Base-by-base conservation (phyloP, 2,888 invertebrate species). In the Glyphotaelius pellucidus region DNA sequence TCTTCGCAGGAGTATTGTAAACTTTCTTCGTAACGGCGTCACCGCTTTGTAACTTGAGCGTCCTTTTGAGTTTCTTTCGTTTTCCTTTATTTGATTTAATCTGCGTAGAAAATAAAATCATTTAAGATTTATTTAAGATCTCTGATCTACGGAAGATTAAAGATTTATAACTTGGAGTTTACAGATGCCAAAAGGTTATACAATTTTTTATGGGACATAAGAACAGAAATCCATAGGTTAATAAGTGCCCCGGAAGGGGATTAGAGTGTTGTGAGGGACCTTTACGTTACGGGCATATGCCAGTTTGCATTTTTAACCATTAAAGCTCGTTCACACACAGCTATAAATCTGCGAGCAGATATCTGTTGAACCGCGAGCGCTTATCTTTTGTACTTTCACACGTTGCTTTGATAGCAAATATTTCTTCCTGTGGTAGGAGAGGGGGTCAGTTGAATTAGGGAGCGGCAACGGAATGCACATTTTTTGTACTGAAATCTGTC, bases 1-100 rank as follows among this genome's bases (percentile, higher is more conserved):
- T 91, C 25, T 91, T 92, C 2, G 93, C 87, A 0, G 93, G 93
- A 32, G 92, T 90, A 87, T 91, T 90, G 35, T 32, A 83, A 88
- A 81, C 42, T 86, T 83, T 90, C 87, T 79, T 79, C 3, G 14
- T 85, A 80, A n/a, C 81, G 25, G 4, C 32, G 32, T 80, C 91
- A 11, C 19, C n/a, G 35, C 67, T 90, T 31, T 47, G n/a, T 47
- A 35, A 31, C 19, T 83, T 32, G 32, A 19, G 32, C 4, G n/a
- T 12, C n/a, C 25, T 2, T 67, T 91, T 90, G 3, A 42, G 31
- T 81, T 47, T 81, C n/a, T 92, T 91, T 89, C 32, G 86, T 90
- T 47, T 80, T 79, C 84, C 38, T 52, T 81, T 81, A n/a, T 91
- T 83, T 81, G 25, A 81, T 90, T 81, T 87, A 25, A 83, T 85